Base-by-base conservation (phyloP, 2,797 vertebrate genomes). In the Gymnocypris eckloni region DNA sequence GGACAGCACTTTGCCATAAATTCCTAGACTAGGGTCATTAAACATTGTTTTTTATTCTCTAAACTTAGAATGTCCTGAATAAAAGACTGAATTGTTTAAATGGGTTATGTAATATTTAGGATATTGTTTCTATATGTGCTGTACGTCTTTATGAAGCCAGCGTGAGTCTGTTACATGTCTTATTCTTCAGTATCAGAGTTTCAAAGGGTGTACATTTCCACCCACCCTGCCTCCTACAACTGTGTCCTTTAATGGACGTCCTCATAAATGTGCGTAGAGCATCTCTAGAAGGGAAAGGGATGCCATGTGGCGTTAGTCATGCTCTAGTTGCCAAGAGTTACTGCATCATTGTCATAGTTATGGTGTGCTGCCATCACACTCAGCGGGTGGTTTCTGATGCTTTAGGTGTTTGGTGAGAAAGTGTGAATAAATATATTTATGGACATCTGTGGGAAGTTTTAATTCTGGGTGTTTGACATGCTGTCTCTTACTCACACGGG, bases 51-150 rank as follows among this genome's bases (percentile, higher is more conserved):
- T 88, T 92, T 91, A 88, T 78, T 28, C 8, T 8, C 85, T 87
- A 88, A 91, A 89, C 92, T 88, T 91, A 90, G 89, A 8, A 83
- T 70, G 78, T 69, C 88, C 91, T 90, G 66, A 13, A 91, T 91
- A 61, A 81, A 86, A 70, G 56, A 50, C 20, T 18, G 70, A 52
- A 13, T 39, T 61, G 0, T 59, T 79, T 72, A 79, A 84, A 84
- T 61, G 66, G 56, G 43, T 48, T 25, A n/a, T 16, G 12, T 7
- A 41, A 20, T 37, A 18, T 37, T 45, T 52, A 15, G 8, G 28
- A 12, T 69, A 54, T 37, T 69, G 28, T 69, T 67, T 79, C 37
- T 61, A 56, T 52, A 48, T 81, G 48, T 37, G 25, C 13, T 54
- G 11, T 45, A 16, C 11, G 4, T 41, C 50, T 67, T 33, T 13